Conservation (phyloP, 2,797 vertebrate genomes). For the Leptoclinus maculatus region DNA sequence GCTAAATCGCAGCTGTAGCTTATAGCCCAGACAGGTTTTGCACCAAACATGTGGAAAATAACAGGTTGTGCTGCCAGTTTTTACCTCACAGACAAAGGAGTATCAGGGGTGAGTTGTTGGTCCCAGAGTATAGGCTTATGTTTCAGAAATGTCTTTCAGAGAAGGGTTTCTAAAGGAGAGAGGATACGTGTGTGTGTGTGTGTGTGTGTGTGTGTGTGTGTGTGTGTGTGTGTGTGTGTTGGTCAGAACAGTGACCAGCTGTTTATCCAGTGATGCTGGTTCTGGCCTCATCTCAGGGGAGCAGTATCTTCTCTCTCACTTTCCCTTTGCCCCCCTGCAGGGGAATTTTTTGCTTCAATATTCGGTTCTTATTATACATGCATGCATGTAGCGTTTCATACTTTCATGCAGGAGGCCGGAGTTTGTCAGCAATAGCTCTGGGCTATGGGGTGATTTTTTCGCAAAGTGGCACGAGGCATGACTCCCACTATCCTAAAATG, state of each 20-base stretch:
- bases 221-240: too few species aligned
- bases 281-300: constrained; percentile 9
- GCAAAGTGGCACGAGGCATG: not conserved
- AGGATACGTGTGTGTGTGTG: not conserved
- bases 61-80: constrained; percentile 17
- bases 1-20: not conserved
- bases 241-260: constrained; percentile 18
- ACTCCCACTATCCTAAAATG: not conserved
- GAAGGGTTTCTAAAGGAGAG: constrained; percentile 13
- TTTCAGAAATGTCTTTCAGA: constrained; percentile 31
- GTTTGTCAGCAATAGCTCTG: not conserved
- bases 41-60: constrained; percentile 41
- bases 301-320: not conserved
- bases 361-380: not conserved
- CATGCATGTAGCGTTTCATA: not conserved
- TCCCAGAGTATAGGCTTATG: constrained; percentile 24
- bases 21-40: constrained; percentile 20
- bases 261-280: constrained; percentile 33
- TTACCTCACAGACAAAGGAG: constrained; percentile 5
- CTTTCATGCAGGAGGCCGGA: not conserved
- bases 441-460: not conserved
- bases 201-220: too few species aligned
- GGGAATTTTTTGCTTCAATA: not conserved
- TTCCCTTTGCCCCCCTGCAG: not conserved
- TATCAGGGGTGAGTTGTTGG: constrained; percentile 27